phyloP scores from a whole-genome alignment of 2,797 vertebrate species.

The Lates japonicus region DNA sequence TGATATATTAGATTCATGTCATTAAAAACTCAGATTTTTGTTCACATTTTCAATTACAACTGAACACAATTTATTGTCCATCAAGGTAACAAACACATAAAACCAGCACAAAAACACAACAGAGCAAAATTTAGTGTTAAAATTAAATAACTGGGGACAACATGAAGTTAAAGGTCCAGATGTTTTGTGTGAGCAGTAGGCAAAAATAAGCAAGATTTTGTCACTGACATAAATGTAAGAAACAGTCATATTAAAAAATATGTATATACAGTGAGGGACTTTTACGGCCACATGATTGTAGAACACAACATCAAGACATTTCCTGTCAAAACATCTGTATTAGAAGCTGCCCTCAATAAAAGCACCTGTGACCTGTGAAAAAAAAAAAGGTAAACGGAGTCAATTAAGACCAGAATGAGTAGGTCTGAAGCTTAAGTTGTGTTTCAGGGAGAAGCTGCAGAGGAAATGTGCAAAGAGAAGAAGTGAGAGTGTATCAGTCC shows the following conservation, averaged over 20 bases:
- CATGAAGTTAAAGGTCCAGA: not conserved
- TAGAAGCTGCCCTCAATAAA: not conserved
- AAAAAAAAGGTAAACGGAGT: constrained; percentile 1
- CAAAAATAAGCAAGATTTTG: not conserved
- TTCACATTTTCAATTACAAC: not conserved
- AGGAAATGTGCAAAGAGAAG: constrained; percentile 76
- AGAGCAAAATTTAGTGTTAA: not conserved
- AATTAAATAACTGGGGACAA: not conserved
- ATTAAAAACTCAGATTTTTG: not conserved
- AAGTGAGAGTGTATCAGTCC: constrained; percentile 70
- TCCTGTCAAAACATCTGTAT: not conserved
- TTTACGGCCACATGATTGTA: not conserved
- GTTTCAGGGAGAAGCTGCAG: constrained; percentile 59
- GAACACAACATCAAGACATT: not conserved
- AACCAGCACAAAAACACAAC: not conserved
- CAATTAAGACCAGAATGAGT: constrained; percentile 24
- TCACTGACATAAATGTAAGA: not conserved
- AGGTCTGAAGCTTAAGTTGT: constrained; percentile 22
- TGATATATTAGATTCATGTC: not conserved
- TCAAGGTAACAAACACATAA: not conserved
- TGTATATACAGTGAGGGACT: not conserved
- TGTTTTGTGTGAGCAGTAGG: not conserved
- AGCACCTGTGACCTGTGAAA: not conserved
- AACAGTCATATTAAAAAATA: not conserved
- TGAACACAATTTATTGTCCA: not conserved